Evolutionary conservation across 2,113 vertebrate genomes (phyloP), one percentile per base, ranked within the genome.

Genomic region (Antigone vipio): DNA sequence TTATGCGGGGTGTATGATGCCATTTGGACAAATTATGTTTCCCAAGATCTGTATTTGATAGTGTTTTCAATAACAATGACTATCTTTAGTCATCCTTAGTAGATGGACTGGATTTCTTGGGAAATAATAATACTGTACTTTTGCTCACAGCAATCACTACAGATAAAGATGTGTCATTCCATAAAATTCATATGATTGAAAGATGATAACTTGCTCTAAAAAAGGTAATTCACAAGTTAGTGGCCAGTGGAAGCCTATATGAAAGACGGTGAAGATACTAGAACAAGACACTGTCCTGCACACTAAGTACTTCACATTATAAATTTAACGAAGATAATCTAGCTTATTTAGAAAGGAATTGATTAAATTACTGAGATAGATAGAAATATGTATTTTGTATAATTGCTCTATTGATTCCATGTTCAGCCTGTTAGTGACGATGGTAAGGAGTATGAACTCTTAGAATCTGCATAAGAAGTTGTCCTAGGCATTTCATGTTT

Each of bases 1-100:
- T 56, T 30, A 35, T 30, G 3, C 1, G 0, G 9, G 12, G 9
- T 23, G 24, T 15, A 15, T 14, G 14, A 52, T 6, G 45, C 62
- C n/a, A 34, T 47, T 11, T n/a, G 81, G 40, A n/a, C 38, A 45
- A 27, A 47, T 53, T 62, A 35, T 3, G 20, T 55, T 66, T 71
- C 42, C 75, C 50, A n/a, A 81, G 87, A 29, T 75, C 56, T n/a
- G 4, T 42, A 11, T 75, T 75, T 40, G 69, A 24, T 16, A 29
- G 21, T 2, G 11, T 40, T 80, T 64, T 88, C 69, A 75, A 9
- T 60, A 58, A 34, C 29, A 58, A 9, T 26, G 55, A 8, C 34
- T 68, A 17, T 11, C 77, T 86, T 30, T 60, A 74, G 24, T 52
- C 30, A 13, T 53, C 69, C 20, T 77, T 9, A 10, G 75, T 15